Base-by-base conservation (phyloP, 1,140 invertebrate species). In the Aphaenogaster floridana region DNA sequence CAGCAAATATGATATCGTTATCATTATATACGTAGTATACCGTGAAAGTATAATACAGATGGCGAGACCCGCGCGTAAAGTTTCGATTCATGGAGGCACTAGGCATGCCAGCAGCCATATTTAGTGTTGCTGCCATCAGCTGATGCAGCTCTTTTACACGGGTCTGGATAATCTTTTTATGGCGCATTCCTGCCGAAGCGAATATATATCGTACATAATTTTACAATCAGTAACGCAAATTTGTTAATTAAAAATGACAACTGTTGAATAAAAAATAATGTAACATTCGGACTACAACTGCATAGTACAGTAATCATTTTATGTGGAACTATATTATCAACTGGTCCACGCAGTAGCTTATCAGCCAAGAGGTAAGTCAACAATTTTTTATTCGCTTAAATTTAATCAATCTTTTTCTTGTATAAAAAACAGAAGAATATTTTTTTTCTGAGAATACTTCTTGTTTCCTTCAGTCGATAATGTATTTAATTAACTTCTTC, bases 401-500 rank as follows among this genome's bases (percentile, higher is more conserved):
- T 28, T 39, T 21, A 15, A 80, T 59, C 1, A 48, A 21, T 3
- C 3, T 45, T 61, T 21, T 45, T 42, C 1, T 0, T 45, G 1
- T 63, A 63, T 42, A 63, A 15, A 17, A 76, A 0, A 17, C 7
- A 45, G 28, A 0, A 13, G n/a, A 80, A 66, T 21, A 21, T 59
- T 15, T 36, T 15, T 21, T 3, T 15, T 52, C 17, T 42, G 28
- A 61, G 39, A 21, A 59, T 76, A 17, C 28, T 77, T 48, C 9
- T 66, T 63, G 8, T 48, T 68, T 39, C 34, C 59, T 66, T 48
- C 61, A 52, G 45, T 80, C 61, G 77, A 80, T 80, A 80, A 79
- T 50, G 2, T 42, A n/a, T 57, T 52, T 2, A 21, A 11, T 21
- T 21, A 42, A 57, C 9, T 69, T 48, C 4, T 5, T 78, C 5